These are phyloP conservation scores for Colossoma macropomum DNA, from an alignment of 2,113 vertebrate genomes.

Conservation along the genomic window DNA sequence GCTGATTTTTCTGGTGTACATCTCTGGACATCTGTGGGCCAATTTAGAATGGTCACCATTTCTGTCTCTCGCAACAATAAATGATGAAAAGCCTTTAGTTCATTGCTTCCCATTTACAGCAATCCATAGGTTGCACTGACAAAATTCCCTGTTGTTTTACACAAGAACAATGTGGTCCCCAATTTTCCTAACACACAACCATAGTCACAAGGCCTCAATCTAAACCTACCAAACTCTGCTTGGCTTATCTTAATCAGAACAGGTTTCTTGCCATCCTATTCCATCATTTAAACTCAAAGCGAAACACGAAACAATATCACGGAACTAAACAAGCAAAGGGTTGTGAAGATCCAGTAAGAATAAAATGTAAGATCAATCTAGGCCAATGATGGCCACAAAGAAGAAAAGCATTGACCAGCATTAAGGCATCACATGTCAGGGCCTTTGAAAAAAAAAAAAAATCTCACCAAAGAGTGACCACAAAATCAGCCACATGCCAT, in stretches of 20 bases:
- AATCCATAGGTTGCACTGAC: slow-evolving; percentile 83
- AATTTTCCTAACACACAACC: slow-evolving; percentile 61
- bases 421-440: slow-evolving; percentile 46
- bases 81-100: slow-evolving; percentile 3
- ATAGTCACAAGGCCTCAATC: slow-evolving; percentile 63
- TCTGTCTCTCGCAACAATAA: not conserved
- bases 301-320: slow-evolving; percentile 69
- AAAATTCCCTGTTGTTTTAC: slow-evolving; percentile 62
- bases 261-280: slow-evolving; percentile 40
- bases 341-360: slow-evolving; percentile 45
- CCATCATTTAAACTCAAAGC: slow-evolving; percentile 51
- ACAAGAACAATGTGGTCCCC: slow-evolving; percentile 67
- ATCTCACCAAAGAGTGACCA: slow-evolving; percentile 60
- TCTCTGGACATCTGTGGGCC: not conserved
- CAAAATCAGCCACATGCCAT: slow-evolving; percentile 65
- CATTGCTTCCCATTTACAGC: slow-evolving; percentile 58
- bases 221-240: slow-evolving; percentile 66
- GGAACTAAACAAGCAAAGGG: slow-evolving; percentile 58
- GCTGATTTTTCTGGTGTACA: not conserved
- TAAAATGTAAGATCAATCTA: slow-evolving; percentile 51
- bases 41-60: not conserved
- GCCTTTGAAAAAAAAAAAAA: slow-evolving; percentile 6
- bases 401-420: slow-evolving; percentile 28
- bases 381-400: slow-evolving; percentile 49
- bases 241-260: slow-evolving; percentile 59